A percentile compares a stretch with the other conserved stretches of the same genome.
Evolutionary conservation across 2,888 invertebrate genomes (phyloP).

Genomic region (Abrostola triplasia): DNA sequence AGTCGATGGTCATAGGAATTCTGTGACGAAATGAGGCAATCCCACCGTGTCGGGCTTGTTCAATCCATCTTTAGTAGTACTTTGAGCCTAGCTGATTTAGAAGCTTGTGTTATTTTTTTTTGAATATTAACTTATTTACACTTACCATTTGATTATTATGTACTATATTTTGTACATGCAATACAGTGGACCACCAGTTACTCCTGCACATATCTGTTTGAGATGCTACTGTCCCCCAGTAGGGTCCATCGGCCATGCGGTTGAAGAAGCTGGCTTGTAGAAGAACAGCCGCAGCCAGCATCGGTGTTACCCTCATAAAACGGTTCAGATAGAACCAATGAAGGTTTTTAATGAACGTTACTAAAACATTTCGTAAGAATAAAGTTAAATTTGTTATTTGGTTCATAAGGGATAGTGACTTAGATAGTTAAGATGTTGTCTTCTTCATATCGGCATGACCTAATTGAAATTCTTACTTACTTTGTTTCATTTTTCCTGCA

Average conservation of each 20-base stretch:
- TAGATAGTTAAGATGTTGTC: no score
- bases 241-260: constrained; percentile 66
- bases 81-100: no score
- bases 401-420: no score
- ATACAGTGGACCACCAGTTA: constrained; percentile 72
- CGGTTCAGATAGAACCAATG: constrained; percentile 74
- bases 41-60: no score
- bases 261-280: constrained; percentile 67
- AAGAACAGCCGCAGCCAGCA: constrained; percentile 63
- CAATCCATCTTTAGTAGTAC: no score
- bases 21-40: no score
- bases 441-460: no score
- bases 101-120: no score
- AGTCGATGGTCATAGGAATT: no score
- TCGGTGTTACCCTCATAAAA: constrained; percentile 71
- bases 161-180: constrained; percentile 69
- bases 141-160: no score
- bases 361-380: constrained; percentile 35
- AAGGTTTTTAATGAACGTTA: constrained; percentile 62
- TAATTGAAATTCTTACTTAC: constrained; percentile 62
- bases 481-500: constrained; percentile 66
- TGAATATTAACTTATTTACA: no score
- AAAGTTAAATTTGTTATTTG: no score
- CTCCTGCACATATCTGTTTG: constrained; percentile 62
- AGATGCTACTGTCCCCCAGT: constrained; percentile 55